Evolutionary conservation across 2,797 vertebrate genomes (phyloP).

Genomic region (Falco concolor): DNA sequence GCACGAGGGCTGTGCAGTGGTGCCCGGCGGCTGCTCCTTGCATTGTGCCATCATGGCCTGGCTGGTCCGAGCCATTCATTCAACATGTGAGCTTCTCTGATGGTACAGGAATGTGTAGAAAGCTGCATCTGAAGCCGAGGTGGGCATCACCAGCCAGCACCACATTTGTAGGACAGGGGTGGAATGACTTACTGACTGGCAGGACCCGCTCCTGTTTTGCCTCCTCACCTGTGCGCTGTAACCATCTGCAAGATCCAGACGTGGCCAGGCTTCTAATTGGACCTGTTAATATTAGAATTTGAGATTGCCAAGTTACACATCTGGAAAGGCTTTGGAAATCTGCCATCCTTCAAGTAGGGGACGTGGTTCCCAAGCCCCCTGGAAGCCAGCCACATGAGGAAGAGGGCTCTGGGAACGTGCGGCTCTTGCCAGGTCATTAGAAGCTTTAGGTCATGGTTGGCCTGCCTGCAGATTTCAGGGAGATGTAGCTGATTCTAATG

Average conservation of each 20-base stretch:
- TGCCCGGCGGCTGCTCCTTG: background rate
- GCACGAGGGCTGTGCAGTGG: background rate
- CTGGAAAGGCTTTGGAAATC: slow-evolving; percentile 11
- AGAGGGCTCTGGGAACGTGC: background rate
- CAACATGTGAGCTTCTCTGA: background rate
- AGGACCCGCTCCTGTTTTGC: background rate
- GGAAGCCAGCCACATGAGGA: background rate
- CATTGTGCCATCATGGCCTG: background rate
- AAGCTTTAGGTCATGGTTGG: background rate
- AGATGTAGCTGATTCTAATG: background rate
- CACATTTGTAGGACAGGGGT: background rate
- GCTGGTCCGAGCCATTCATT: background rate
- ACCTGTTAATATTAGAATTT: background rate
- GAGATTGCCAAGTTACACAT: slow-evolving; percentile 14
- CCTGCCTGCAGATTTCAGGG: background rate
- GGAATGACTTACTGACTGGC: background rate
- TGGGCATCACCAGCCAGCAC: background rate
- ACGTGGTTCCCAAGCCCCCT: background rate
- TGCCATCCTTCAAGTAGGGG: background rate
- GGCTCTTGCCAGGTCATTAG: background rate
- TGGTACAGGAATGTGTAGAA: accelerated
- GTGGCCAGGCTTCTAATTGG: background rate
- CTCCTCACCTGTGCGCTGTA: background rate
- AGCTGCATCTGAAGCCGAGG: background rate
- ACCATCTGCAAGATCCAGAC: background rate